Evolutionary conservation across 2,888 invertebrate genomes (phyloP).

Genomic region (Pelosia muscerda): DNA sequence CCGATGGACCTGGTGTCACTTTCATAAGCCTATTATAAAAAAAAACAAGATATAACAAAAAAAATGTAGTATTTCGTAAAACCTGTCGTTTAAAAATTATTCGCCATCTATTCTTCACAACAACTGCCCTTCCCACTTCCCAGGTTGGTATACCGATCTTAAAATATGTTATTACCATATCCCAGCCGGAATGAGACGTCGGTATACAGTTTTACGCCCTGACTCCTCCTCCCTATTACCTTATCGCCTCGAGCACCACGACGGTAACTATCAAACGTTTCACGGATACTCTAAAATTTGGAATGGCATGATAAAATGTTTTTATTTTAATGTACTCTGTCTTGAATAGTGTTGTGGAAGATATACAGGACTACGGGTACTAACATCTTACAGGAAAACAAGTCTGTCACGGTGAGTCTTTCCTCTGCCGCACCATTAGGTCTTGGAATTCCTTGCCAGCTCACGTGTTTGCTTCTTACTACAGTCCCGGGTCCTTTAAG

Average conservation of each 20-base stretch:
- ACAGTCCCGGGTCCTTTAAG: too few species aligned
- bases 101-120: neutral
- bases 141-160: slow-evolving; percentile 32
- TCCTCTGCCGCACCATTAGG: too few species aligned
- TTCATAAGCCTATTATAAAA: too few species aligned
- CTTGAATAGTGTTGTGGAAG: too few species aligned
- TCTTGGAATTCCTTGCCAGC: too few species aligned
- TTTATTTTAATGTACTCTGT: too few species aligned
- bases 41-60: neutral
- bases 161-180: slow-evolving; percentile 82
- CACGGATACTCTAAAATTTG: slow-evolving; percentile 33
- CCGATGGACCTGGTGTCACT: too few species aligned
- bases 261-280: slow-evolving; percentile 55
- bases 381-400: too few species aligned
- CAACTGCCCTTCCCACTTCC: neutral
- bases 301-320: neutral
- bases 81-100: neutral
- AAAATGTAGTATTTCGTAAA: neutral
- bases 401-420: too few species aligned
- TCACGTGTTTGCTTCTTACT: too few species aligned
- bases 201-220: slow-evolving; percentile 69
- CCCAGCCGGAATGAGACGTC: slow-evolving; percentile 74
- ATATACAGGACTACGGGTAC: too few species aligned
- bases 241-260: slow-evolving; percentile 68
- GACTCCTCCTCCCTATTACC: slow-evolving; percentile 80